These are phyloP conservation scores for Drosophila prolongata DNA, from an alignment of 2,888 invertebrate genomes.

Conservation along the genomic window DNA sequence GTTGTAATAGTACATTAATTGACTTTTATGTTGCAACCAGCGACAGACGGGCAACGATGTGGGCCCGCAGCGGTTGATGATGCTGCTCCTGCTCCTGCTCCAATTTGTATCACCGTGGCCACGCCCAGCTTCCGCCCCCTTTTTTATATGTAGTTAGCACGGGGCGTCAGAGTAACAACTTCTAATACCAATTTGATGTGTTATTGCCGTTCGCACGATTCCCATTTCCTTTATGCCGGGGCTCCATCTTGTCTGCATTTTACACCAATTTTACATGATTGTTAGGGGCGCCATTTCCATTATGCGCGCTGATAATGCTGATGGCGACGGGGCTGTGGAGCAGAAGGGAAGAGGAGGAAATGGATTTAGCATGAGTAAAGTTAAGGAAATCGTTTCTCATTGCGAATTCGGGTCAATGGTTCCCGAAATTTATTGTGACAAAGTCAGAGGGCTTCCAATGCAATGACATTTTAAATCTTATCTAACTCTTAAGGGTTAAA, in stretches of 20 bases:
- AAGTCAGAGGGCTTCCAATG: background rate
- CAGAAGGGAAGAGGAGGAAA: conserved; percentile 14
- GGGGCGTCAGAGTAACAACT: conserved; percentile 53
- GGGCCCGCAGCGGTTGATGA: background rate
- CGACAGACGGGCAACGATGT: conserved; percentile 12
- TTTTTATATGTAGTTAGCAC: conserved; percentile 3
- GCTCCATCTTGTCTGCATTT: conserved; percentile 40
- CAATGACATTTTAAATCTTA: background rate
- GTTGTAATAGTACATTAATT: conserved; percentile 76
- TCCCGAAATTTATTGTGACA: conserved; percentile 1
- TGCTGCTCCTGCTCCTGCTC: conserved; percentile 4
- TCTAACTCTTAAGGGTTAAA: background rate
- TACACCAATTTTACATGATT: conserved; percentile 70
- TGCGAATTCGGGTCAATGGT: conserved; percentile 26
- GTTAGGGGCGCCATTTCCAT: conserved; percentile 64
- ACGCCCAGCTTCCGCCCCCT: conserved; percentile 17
- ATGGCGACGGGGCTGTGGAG: conserved; percentile 11
- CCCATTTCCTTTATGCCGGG: conserved; percentile 39
- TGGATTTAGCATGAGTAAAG: conserved; percentile 35
- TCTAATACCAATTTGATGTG: conserved; percentile 73
- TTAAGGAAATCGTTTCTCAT: conserved; percentile 29
- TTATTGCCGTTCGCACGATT: conserved; percentile 47
- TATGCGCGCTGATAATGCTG: conserved; percentile 40
- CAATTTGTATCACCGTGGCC: conserved; percentile 32
- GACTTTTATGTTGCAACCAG: conserved; percentile 69